Base-by-base conservation (phyloP, 2,888 invertebrate species). In the Caenorhabditis panamensis region DNA sequence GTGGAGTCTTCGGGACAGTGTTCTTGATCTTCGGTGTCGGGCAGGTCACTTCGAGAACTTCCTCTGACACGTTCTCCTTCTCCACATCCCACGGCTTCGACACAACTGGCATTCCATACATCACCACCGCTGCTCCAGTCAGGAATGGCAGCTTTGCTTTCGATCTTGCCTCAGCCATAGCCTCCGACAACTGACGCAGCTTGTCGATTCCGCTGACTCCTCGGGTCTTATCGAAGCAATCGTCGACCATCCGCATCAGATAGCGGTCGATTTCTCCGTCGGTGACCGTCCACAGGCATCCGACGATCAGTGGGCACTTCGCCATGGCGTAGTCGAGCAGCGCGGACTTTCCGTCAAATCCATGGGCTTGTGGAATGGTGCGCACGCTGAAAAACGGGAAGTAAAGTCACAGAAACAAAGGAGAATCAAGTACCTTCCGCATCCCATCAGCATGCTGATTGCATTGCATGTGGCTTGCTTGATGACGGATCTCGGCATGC, bases 241-340 rank as follows among this genome's bases (percentile, higher is more conserved):
- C 79, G 22, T 83, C 83, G n/a, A 87, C 63, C 66, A 89, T 75
- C 28, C 84, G 79, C 68, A 89, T 86, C 58, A 88, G 81, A 69
- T 80, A 89, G 18, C 87, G 76, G 67, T 89, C 89, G 31, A 89
- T 88, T 68, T 89, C 89, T 22, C 89, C 89, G 58, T 89, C 89
- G 0, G 89, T 89, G 8, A 89, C 89, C 69, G 86, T 89, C 88
- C 88, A 90, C 9, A 89, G 68, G 54, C 89, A 90, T 18, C 80
- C 89, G 64, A 89, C 83, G n/a, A 90, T 75, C 26, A 87, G 83
- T 6, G 89, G 89, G 24, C 88, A 86, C 6, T 84, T 80, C 1
- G 88, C 88, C 41, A 88, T 78, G 2, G 86, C 73, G 67, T 87
- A 89, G 59, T 89, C 89, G 59, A 86, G 82, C 11, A 88, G 71